These are phyloP conservation scores for Gymnopithys bicolor DNA, from an alignment of 2,797 vertebrate species.

Conservation along the genomic window DNA sequence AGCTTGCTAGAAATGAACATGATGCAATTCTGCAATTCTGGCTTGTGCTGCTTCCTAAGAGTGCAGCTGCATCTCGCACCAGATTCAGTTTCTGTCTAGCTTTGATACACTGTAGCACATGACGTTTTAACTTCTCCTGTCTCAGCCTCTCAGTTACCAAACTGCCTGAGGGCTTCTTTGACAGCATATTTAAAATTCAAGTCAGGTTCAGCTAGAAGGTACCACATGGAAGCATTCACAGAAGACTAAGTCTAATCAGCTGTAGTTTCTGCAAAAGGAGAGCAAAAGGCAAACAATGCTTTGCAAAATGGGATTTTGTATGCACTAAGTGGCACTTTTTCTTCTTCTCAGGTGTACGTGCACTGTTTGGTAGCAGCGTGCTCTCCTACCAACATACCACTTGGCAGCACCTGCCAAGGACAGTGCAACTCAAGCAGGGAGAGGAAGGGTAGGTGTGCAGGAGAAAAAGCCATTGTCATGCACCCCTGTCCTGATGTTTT, in stretches of 20 bases:
- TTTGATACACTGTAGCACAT: neutral
- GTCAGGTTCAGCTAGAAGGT: neutral
- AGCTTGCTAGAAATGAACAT: conserved; percentile 32
- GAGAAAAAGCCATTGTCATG: neutral
- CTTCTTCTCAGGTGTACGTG: neutral
- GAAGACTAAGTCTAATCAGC: neutral
- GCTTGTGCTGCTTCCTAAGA: conserved; percentile 19
- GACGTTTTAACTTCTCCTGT: conserved; percentile 13
- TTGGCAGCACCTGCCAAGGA: neutral
- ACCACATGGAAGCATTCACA: neutral
- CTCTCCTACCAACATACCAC: neutral
- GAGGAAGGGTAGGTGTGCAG: neutral
- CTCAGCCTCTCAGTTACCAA: conserved; percentile 44
- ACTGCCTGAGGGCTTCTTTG: conserved; percentile 20
- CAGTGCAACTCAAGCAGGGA: neutral
- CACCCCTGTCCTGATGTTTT: neutral
- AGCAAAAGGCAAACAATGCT: neutral
- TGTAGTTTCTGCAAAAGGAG: neutral
- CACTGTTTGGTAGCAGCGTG: conserved; percentile 2
- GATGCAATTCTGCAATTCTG: conserved; percentile 49
- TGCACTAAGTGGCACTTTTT: neutral
- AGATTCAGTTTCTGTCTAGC: conserved; percentile 45
- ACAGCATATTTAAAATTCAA: conserved; percentile 18
- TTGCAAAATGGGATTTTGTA: neutral
- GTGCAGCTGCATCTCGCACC: conserved; percentile 27